A percentile compares a stretch with the other conserved stretches of the same genome.
phyloP scores from a whole-genome alignment of 2,888 invertebrate genomes.

The Dolichopus griseipennis region DNA sequence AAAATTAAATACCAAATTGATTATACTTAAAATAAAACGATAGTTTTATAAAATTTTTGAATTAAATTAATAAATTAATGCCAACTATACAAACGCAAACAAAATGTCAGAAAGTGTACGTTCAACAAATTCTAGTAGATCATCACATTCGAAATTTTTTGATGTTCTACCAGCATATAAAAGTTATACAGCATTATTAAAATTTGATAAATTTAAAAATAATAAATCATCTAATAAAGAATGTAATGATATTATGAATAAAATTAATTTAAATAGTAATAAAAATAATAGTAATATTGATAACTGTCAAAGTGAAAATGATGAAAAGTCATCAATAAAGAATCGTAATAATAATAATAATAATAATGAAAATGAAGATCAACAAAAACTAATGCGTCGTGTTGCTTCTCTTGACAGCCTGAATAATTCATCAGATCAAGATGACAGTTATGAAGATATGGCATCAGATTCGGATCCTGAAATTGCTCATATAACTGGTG shows the following conservation, averaged over 20 bases:
- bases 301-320: conserved; percentile 14
- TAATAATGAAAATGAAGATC: conserved; percentile 11
- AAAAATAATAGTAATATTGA: conserved; percentile 10
- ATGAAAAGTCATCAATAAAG: conserved; percentile 11
- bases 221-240: background rate
- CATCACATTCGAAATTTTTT: conserved; percentile 13
- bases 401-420: conserved; percentile 58
- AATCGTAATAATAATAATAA: conserved; percentile 20
- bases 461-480: conserved; percentile 58
- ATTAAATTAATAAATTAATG: no score
- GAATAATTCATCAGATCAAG: conserved; percentile 59
- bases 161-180: conserved; percentile 41
- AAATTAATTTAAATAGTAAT: conserved; percentile 7
- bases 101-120: conserved; percentile 38
- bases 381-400: conserved; percentile 24
- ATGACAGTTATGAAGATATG: conserved; percentile 38
- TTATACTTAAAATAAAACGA: no score
- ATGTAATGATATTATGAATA: background rate
- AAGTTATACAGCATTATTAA: conserved; percentile 36
- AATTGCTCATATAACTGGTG: conserved; percentile 46
- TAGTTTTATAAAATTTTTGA: no score
- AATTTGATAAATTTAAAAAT: background rate
- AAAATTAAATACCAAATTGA: no score
- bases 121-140: conserved; percentile 24
- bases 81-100: background rate